Conservation (phyloP, 2,888 invertebrate species). For the Sipha maydis region DNA sequence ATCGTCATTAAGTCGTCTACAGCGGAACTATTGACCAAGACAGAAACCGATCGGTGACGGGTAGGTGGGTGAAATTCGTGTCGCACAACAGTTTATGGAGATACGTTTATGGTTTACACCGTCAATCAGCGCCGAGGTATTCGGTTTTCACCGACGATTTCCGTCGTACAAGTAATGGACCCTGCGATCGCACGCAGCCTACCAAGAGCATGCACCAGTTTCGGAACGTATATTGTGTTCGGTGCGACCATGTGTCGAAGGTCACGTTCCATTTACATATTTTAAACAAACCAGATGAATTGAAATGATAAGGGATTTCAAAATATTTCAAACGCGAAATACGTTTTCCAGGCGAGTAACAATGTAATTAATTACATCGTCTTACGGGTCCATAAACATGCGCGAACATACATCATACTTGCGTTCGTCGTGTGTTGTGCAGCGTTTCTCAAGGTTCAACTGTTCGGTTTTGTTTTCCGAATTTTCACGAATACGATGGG, state of each 20-base stretch:
- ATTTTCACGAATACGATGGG: background rate
- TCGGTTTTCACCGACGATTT: no score
- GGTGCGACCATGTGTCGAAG: background rate
- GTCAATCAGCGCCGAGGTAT: no score
- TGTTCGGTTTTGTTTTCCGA: background rate
- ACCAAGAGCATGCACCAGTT: background rate
- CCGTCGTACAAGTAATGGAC: background rate
- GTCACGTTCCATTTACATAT: conserved; percentile 3
- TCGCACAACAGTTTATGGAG: no score
- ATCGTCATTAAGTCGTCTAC: no score
- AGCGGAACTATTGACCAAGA: no score
- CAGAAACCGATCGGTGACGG: no score
- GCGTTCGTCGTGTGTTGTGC: background rate
- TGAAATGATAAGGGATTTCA: conserved; percentile 37
- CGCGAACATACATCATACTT: background rate
- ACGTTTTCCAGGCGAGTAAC: background rate
- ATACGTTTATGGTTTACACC: no score
- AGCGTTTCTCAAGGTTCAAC: conserved; percentile 34
- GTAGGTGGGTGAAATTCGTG: no score
- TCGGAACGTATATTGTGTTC: background rate
- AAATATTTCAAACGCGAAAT: background rate
- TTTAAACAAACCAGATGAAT: conserved; percentile 2
- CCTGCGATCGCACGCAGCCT: background rate
- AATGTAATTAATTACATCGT: conserved; percentile 2
- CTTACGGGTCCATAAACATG: conserved; percentile 28